These are phyloP conservation scores for Dryobates pubescens DNA, from an alignment of 2,797 vertebrate genomes.

Conservation along the genomic window DNA sequence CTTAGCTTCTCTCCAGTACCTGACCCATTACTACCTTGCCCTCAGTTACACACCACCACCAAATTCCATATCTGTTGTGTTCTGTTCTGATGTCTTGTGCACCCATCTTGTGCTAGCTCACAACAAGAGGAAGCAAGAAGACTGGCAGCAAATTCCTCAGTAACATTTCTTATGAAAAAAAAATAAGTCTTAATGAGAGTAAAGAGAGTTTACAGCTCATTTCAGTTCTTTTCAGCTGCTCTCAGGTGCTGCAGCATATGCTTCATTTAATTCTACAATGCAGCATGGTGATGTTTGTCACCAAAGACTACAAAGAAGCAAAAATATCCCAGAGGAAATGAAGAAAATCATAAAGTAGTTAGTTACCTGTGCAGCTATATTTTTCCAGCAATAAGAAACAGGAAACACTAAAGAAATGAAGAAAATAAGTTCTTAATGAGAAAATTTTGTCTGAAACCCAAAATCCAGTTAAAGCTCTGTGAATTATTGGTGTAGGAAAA, in stretches of 20 bases:
- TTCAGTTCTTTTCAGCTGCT: slow-evolving; percentile 79
- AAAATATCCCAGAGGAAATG: slow-evolving; percentile 56
- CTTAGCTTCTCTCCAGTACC: background rate
- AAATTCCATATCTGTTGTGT: background rate
- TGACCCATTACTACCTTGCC: background rate
- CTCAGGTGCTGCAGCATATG: slow-evolving; percentile 76
- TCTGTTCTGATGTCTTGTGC: background rate
- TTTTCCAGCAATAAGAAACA: slow-evolving; percentile 15
- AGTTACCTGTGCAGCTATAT: background rate
- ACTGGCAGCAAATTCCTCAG: slow-evolving; percentile 12
- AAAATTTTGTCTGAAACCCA: background rate
- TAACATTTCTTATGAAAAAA: slow-evolving; percentile 35
- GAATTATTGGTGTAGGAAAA: background rate
- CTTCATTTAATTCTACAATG: slow-evolving; percentile 78
- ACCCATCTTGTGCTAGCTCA: background rate
- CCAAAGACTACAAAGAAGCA: slow-evolving; percentile 29
- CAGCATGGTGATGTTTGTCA: slow-evolving; percentile 12
- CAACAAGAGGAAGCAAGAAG: background rate
- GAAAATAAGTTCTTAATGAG: background rate
- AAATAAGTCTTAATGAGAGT: slow-evolving; percentile 64
- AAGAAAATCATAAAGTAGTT: slow-evolving; percentile 43
- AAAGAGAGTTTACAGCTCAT: slow-evolving; percentile 60
- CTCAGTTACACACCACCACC: background rate
- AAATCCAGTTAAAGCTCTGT: background rate
- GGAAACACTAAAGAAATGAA: background rate